Percentiles rank a stretch among this genome's conserved stretches.
Conservation (phyloP, 2,797 vertebrate genomes). For the Platyrinchus mystaceus region DNA sequence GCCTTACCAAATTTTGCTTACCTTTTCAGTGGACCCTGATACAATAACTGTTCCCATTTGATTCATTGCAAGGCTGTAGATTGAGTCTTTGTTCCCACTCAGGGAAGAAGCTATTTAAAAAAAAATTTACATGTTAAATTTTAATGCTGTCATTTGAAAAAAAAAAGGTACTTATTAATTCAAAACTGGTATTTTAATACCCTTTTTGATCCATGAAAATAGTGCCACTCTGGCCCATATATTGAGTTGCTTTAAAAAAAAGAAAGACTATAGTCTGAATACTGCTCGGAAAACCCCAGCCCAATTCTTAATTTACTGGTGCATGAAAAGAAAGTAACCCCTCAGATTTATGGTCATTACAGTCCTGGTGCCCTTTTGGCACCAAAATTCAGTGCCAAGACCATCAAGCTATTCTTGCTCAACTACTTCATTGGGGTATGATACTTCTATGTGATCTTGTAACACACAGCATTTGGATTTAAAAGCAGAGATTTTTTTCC, state of each 20-base stretch:
- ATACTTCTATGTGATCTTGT: not conserved
- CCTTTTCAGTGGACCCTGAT: conserved; percentile 99
- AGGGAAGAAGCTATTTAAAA: conserved; percentile 90
- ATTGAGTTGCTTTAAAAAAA: not conserved
- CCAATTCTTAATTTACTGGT: not conserved
- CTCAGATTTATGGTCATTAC: not conserved
- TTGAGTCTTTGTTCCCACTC: conserved; percentile 99
- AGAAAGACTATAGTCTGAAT: not conserved
- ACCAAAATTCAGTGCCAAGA: not conserved
- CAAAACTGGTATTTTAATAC: not conserved
- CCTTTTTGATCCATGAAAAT: not conserved
- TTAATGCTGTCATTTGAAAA: not conserved
- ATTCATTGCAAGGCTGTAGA: conserved; percentile 99
- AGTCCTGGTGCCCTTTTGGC: not conserved
- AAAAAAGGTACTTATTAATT: not conserved
- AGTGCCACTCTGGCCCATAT: not conserved
- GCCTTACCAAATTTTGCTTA: conserved; percentile 44
- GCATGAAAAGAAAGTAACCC: not conserved
- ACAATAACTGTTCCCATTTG: conserved; percentile 99
- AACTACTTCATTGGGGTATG: not conserved
- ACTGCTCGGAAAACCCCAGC: not conserved
- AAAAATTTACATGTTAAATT: conserved; percentile 23
- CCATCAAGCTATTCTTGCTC: not conserved
- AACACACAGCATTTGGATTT: not conserved
- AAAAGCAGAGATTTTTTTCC: not conserved